Base-by-base conservation (phyloP, 2,888 invertebrate genomes). In the Hyles lineata region DNA sequence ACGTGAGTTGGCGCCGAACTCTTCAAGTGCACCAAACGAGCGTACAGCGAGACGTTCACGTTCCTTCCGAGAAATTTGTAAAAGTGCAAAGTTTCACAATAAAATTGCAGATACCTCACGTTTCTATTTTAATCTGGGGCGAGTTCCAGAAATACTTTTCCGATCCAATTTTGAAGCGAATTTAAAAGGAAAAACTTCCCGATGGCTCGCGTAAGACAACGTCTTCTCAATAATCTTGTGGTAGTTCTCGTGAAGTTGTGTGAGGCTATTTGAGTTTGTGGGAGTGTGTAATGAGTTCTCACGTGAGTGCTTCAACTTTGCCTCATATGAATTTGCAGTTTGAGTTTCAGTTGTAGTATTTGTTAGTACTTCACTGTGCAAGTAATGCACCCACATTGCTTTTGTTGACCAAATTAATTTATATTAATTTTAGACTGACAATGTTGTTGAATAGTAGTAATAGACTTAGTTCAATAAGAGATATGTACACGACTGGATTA, bases 141-240 rank as follows among this genome's bases (percentile, higher is more conserved):
- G 73, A 73, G 62, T 62, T 70, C 70, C 73, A 71, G 70, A 60
- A 76, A 73, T 73, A 74, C 73, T 72, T 75, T 70, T 69, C 62
- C 69, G 61, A 71, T 69, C 69, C 55, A 73, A 79, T 74, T 77
- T 76, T 50, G 67, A 77, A 77, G 74, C 61, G 75, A 80, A 82
- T 85, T 84, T 80, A 76, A 80, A 73, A 77, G 72, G 75, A 74
- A 80, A 78, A 83, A 76, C 76, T 82, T 81, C 63, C 21, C 11
- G 70, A 60, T 71, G 70, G 35, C 15, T 69, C 73, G 72, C 73
- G 62, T 73, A 75, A 79, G 78, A 78, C 76, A 78, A 73, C 75
- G 72, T 73, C 78, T 70, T 72, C 74, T 63, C 35, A 72, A 78
- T 79, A 79, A 82, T 81, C 77, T 80, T 76, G 78, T 75, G 71